phyloP scores from a whole-genome alignment of 2,113 vertebrate genomes.

The Peromyscus leucopus region DNA sequence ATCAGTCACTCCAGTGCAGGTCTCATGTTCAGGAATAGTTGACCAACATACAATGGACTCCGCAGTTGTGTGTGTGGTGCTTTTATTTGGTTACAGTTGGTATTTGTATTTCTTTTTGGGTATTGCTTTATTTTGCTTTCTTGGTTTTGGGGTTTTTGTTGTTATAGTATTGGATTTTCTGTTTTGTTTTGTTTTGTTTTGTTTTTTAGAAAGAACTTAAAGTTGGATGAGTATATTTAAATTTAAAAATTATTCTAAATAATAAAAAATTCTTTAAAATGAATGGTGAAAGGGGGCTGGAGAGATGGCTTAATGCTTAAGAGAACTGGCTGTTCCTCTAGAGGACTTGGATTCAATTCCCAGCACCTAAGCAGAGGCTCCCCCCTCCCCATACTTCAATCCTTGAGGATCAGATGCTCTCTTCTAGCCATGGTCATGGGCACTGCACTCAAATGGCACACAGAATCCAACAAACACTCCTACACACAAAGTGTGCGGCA shows the following conservation, averaged over 20 bases:
- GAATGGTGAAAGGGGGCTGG: not conserved
- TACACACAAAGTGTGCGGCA: not conserved
- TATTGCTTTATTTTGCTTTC: not conserved
- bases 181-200: not conserved
- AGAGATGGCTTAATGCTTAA: not conserved
- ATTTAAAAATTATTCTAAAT: not conserved
- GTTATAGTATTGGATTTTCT: not conserved
- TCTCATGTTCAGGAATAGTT: not conserved
- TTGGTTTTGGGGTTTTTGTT: not conserved
- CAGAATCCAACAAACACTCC: not conserved
- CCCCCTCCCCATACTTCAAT: not conserved
- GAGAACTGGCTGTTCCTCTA: not conserved
- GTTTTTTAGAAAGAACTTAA: not conserved
- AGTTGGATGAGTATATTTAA: not conserved
- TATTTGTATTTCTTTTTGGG: not conserved
- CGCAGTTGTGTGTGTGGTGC: not conserved
- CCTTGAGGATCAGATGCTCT: not conserved
- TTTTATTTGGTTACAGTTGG: not conserved
- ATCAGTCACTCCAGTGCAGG: not conserved
- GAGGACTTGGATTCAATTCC: not conserved
- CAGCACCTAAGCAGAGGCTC: not conserved
- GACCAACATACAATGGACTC: not conserved
- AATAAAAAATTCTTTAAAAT: not conserved
- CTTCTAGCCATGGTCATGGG: not conserved
- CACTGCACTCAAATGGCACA: not conserved